Evolutionary conservation across 2,888 invertebrate species (phyloP), one percentile per base, ranked within the genome.

Genomic region (Horisme vitalbata): DNA sequence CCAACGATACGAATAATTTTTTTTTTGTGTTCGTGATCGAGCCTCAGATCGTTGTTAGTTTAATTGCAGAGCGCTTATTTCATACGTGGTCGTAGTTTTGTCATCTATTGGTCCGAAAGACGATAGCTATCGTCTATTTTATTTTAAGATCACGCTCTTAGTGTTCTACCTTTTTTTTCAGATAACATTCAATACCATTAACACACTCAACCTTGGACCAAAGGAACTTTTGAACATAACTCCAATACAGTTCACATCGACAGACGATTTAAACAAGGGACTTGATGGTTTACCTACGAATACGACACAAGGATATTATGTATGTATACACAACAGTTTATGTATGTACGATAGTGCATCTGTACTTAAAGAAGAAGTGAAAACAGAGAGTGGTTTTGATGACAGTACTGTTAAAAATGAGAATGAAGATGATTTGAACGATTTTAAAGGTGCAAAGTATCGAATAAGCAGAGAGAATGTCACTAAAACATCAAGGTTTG

Each of bases 121-220:
- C n/a, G n/a, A n/a, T n/a, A n/a, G n/a, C n/a, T n/a, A n/a, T n/a
- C n/a, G n/a, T n/a, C n/a, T n/a, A n/a, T n/a, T n/a, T n/a, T n/a
- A n/a, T n/a, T n/a, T n/a, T n/a, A n/a, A n/a, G n/a, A n/a, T n/a
- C n/a, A n/a, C n/a, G n/a, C n/a, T n/a, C n/a, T n/a, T n/a, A n/a
- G n/a, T n/a, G n/a, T n/a, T n/a, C n/a, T n/a, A n/a, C n/a, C n/a
- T n/a, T n/a, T n/a, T n/a, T 28, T 31, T 35, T 15, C 23, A 43
- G 43, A 8, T 43, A 30, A 43, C 43, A 23, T 6, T 9, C 2
- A 27, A 21, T 8, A 28, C 21, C 15, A 30, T 23, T 9, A 8
- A 8, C 6, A 2, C 7, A 3, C 11, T 23, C 2, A 28, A 30
- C 4, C 0, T 35, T 2, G 23, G 28, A 34, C n/a, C n/a, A 15